Base-by-base conservation (phyloP, 2,888 invertebrate genomes). In the Cantharis rustica region DNA sequence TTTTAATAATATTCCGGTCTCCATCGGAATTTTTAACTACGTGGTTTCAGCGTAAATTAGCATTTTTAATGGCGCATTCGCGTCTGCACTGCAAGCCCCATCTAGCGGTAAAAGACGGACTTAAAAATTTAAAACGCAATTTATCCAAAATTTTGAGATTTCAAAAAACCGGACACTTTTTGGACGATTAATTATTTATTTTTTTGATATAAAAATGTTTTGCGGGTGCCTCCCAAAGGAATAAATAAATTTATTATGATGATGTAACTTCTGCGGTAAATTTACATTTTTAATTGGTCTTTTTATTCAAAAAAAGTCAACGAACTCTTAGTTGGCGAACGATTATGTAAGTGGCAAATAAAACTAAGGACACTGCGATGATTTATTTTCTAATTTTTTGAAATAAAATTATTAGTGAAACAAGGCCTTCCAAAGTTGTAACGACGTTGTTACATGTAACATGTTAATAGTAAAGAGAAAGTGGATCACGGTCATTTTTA, bases 401-500 rank as follows among this genome's bases (percentile, higher is more conserved):
- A 47, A 47, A 47, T 47, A n/a, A 47, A n/a, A 47, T 47, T 47
- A 66, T 20, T 66, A 66, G 23, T 66, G 10, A 66, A 66, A 72
- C 68, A 68, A 72, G 72, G 68, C 47, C 72, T 16, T 61, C 20
- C 68, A 27, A 27, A 64, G 16, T 10, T 47, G 16, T 66, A 66
- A 72, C 47, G 23, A 61, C 61, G 62, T 27, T 16, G 17, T 62
- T 69, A 68, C 64, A 20, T 16, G 17, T 62, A 62, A 68, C 64
- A 20, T 61, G 31, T 20, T 66, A 20, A 66, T 66, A 66, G 16
- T 15, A 31, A 73, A 68, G 73, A 73, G 73, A 73, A 73, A 73
- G 73, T 73, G 73, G 73, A 73, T 68, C 73, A 73, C 31, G 68
- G 73, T 73, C 73, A 73, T 69, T 73, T 73, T 73, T 63, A 47